Base-by-base conservation (phyloP, 2,113 vertebrate genomes). In the Eulacestoma nigropectus region DNA sequence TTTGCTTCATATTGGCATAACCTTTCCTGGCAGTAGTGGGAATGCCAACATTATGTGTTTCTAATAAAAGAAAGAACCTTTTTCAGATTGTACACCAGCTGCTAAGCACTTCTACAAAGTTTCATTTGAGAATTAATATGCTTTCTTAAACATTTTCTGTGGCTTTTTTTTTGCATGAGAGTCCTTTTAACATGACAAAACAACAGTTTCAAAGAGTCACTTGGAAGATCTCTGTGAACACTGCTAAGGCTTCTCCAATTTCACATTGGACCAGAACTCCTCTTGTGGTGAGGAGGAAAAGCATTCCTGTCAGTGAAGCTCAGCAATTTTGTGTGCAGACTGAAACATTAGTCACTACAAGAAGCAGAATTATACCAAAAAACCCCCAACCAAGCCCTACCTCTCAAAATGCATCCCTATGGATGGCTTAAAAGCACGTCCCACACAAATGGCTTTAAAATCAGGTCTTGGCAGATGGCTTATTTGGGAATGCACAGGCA, bases 1-100 rank as follows among this genome's bases (percentile, higher is more conserved):
- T 78, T 82, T 70, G 4, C 75, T 94, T 90, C 55, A 44, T 77
- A 77, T 29, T 6, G 3, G 64, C 60, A 67, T 84, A 95, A 95
- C 76, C 68, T 95, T 95, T 95, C 50, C 85, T 83, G 68, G 68
- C 21, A 94, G 85, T 33, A 93, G 55, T 19, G 32, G 59, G 64
- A 86, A 93, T 70, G 73, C 44, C 89, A 97, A 72, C 19, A 17
- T 63, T 77, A 82, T 70, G 25, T 59, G 83, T 86, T 95, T 93
- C 95, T 78, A 96, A 97, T 93, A 95, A 93, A 95, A 92, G 86
- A 92, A 95, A 7, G 42, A 89, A 92, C 64, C 32, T 94, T 95
- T 88, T 81, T 95, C 92, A 87, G 42, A 93, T 32, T 50, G 56
- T 78, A 70, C 56, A 92, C 83, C 79, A 90, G 83, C 76, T 96